Evolutionary conservation across 2,797 vertebrate genomes (phyloP).

Genomic region (Esox masquinongy): DNA sequence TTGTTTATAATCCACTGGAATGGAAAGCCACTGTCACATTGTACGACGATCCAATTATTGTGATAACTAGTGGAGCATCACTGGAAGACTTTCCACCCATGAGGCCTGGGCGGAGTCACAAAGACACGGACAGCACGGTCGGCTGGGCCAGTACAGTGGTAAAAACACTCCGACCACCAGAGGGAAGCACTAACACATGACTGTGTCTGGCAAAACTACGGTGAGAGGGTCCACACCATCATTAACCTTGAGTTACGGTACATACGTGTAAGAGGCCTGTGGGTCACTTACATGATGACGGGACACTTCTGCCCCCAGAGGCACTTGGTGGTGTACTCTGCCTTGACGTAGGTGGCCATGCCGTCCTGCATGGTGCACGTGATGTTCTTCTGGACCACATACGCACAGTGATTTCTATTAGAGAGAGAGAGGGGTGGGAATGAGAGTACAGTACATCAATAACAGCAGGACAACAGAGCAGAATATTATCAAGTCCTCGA

Average conservation of each 20-base stretch:
- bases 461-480: neutral
- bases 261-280: too few relatives aligned
- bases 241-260: too few relatives aligned
- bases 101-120: neutral
- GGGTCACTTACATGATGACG: constrained; percentile 84
- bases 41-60: neutral
- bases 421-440: constrained; percentile 1
- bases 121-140: constrained; percentile 8
- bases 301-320: constrained; percentile 96
- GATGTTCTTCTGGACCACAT: constrained; percentile 92
- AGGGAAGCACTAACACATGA: constrained; percentile 54
- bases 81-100: neutral
- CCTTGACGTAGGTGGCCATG: constrained; percentile 86
- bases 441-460: neutral
- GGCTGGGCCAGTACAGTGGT: neutral
- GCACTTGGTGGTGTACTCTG: constrained; percentile 93
- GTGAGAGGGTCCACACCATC: too few relatives aligned
- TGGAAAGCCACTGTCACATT: neutral
- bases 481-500: neutral
- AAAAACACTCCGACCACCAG: constrained; percentile 53
- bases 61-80: neutral
- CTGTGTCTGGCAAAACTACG: neutral
- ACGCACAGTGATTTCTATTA: constrained; percentile 91
- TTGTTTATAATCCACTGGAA: neutral
- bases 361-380: constrained; percentile 92